Percentiles rank a stretch among this genome's conserved stretches.
These are phyloP conservation scores for Semaprochilodus insignis DNA, from an alignment of 2,797 vertebrate genomes.

Conservation along the genomic window DNA sequence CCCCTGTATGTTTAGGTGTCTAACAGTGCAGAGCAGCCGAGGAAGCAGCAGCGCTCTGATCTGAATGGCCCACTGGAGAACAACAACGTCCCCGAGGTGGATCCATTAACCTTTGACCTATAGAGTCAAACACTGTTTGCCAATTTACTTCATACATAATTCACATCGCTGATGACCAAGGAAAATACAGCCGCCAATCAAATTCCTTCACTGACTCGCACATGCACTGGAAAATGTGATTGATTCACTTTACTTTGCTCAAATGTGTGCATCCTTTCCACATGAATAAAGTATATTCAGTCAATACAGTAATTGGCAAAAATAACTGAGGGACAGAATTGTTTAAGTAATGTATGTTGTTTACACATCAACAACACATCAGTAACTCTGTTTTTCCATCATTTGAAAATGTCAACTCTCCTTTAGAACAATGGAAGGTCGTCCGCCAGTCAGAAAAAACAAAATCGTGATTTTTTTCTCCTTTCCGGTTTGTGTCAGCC, in stretches of 20 bases:
- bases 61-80: constrained; percentile 95
- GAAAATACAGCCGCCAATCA: not conserved
- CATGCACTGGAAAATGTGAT: not conserved
- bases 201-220: not conserved
- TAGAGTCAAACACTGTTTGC: constrained; percentile 23
- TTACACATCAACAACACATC: too few species aligned
- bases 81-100: constrained; percentile 93
- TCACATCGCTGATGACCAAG: not conserved
- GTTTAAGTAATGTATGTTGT: not conserved
- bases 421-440: too few species aligned
- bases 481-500: too few species aligned
- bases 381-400: too few species aligned
- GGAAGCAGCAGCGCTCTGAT: constrained; percentile 97
- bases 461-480: too few species aligned
- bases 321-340: not conserved
- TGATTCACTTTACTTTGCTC: not conserved
- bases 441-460: too few species aligned
- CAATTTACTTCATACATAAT: constrained; percentile 30
- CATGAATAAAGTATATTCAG: not conserved
- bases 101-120: constrained; percentile 39
- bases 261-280: not conserved
- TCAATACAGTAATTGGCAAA: not conserved
- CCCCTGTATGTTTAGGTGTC: constrained; percentile 78
- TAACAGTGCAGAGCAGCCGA: constrained; percentile 88
- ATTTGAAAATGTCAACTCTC: too few species aligned